Percentiles rank a stretch among this genome's conserved stretches.
Conservation (phyloP, 2,797 vertebrate species). For the Agapornis canus region DNA sequence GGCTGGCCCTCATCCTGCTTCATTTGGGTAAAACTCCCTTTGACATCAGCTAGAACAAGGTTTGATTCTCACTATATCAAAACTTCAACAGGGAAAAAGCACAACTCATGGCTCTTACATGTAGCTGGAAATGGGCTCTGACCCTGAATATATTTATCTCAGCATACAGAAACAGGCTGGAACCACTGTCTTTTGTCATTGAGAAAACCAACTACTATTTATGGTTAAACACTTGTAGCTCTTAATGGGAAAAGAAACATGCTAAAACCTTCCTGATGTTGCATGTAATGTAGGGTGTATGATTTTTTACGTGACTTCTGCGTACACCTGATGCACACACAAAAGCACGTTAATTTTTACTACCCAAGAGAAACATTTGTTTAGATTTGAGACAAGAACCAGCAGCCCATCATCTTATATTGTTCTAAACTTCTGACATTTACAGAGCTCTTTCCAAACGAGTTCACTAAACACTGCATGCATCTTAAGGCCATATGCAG, state of each 20-base stretch:
- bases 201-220: neutral
- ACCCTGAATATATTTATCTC: neutral
- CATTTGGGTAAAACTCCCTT: neutral
- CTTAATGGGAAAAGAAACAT: neutral
- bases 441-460: neutral
- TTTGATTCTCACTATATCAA: neutral
- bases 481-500: conserved; percentile 10
- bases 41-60: neutral
- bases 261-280: neutral
- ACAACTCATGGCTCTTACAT: neutral
- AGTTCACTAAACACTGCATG: neutral
- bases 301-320: neutral
- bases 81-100: neutral
- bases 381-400: neutral
- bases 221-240: neutral
- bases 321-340: neutral
- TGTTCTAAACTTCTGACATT: neutral
- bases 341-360: neutral
- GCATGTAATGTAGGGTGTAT: neutral
- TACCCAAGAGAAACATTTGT: neutral
- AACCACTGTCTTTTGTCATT: neutral
- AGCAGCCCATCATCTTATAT: neutral
- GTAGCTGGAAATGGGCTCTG: neutral
- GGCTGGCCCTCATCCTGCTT: neutral
- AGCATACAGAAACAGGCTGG: neutral